A percentile compares a stretch with the other conserved stretches of the same genome.
Evolutionary conservation across 1,140 invertebrate genomes (phyloP).

Genomic region (Parapsyche elsis): DNA sequence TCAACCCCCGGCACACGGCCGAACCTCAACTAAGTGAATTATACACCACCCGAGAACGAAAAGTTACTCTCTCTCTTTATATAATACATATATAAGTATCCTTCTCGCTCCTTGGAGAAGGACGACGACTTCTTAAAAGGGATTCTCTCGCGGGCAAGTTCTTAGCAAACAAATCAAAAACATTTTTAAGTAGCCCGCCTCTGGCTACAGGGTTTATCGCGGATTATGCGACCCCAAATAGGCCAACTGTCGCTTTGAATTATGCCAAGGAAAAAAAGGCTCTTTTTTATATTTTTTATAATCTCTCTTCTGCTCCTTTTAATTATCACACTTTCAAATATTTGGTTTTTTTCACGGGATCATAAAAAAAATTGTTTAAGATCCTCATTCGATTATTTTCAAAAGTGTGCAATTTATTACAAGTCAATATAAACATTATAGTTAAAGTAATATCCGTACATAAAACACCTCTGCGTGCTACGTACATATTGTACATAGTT

Average conservation of each 20-base stretch:
- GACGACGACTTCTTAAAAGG: constrained; percentile 26
- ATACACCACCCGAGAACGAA: constrained; percentile 33
- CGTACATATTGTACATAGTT: too few species aligned
- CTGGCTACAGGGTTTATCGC: constrained; percentile 19
- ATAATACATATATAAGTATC: neutral
- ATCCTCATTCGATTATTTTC: too few species aligned
- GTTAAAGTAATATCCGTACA: too few species aligned
- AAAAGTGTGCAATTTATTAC: too few species aligned
- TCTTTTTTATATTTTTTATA: constrained; percentile 2
- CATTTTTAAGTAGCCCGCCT: constrained; percentile 11
- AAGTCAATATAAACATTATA: too few species aligned
- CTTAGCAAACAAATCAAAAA: constrained; percentile 29
- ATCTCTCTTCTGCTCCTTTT: too few species aligned
- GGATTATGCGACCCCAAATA: constrained; percentile 24
- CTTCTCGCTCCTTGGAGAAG: too few species aligned
- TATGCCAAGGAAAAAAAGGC: neutral
- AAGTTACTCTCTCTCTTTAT: constrained; percentile 27
- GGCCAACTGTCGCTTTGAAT: constrained; percentile 16
- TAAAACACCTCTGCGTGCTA: too few species aligned
- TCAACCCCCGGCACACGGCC: constrained; percentile 8
- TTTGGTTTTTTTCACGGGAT: too few species aligned
- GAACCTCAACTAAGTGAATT: constrained; percentile 41
- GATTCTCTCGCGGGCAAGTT: constrained; percentile 12
- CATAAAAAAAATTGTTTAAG: too few species aligned
- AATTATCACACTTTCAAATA: too few species aligned